phyloP scores from a whole-genome alignment of 2,797 vertebrate species.

The Cheirogaleus major region DNA sequence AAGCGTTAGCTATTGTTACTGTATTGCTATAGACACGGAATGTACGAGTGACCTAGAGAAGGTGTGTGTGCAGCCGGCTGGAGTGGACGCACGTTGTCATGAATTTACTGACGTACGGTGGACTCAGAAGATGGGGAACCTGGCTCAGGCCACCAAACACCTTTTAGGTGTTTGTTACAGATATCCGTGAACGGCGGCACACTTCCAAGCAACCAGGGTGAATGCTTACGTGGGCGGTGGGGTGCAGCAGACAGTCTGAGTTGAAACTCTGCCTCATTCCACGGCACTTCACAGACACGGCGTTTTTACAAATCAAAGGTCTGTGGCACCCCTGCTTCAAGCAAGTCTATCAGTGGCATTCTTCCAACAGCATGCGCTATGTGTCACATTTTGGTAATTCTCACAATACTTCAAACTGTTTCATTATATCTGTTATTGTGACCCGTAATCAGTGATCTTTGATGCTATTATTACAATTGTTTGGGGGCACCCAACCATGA shows the following conservation, averaged over 20 bases:
- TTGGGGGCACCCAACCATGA: background rate
- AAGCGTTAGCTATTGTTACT: background rate
- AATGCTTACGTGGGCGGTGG: no score
- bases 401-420: background rate
- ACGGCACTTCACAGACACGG: background rate
- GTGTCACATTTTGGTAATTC: background rate
- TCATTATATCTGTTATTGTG: background rate
- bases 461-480: background rate
- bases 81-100: background rate
- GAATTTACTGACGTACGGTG: background rate
- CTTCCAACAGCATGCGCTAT: background rate
- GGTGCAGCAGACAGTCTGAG: background rate
- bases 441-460: background rate
- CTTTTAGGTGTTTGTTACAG: background rate
- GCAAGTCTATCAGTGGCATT: no score
- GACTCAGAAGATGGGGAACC: background rate
- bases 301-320: background rate
- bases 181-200: background rate
- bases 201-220: background rate
- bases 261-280: background rate
- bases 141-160: background rate
- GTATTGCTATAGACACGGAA: background rate
- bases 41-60: background rate
- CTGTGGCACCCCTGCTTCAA: background rate
- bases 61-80: background rate